phyloP scores from a whole-genome alignment of 2,797 vertebrate genomes.

The Lateolabrax maculatus region DNA sequence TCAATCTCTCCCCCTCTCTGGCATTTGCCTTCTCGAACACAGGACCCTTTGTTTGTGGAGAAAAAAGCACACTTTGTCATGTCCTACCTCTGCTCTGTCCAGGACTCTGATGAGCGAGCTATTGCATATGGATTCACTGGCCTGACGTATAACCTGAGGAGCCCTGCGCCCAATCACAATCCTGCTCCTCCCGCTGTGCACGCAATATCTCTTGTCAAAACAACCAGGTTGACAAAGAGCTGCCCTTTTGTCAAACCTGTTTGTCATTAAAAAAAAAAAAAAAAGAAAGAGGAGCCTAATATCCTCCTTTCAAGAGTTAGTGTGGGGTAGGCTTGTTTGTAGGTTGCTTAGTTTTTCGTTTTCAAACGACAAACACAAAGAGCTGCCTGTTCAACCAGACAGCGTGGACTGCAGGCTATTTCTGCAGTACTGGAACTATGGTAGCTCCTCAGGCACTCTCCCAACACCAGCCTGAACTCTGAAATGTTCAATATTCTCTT shows the following conservation, averaged over 20 bases:
- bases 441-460: slow-evolving; percentile 34
- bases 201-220: slow-evolving; percentile 29
- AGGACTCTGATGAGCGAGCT: slow-evolving; percentile 58
- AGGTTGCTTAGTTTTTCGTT: slow-evolving; percentile 56
- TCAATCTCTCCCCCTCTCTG: slow-evolving; percentile 60
- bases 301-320: slow-evolving; percentile 45
- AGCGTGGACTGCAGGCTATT: slow-evolving; percentile 48
- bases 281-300: slow-evolving; percentile 29
- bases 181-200: slow-evolving; percentile 16
- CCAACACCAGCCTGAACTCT: slow-evolving; percentile 34
- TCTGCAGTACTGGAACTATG: slow-evolving; percentile 59
- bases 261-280: slow-evolving; percentile 39
- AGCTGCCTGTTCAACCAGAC: slow-evolving; percentile 64
- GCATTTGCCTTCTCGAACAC: slow-evolving; percentile 74
- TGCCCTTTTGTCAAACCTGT: slow-evolving; percentile 60
- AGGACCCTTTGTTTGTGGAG: slow-evolving; percentile 75
- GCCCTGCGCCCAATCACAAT: slow-evolving; percentile 42
- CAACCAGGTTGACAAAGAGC: slow-evolving; percentile 32
- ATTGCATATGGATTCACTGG: slow-evolving; percentile 67
- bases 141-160: slow-evolving; percentile 60
- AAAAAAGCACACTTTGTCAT: slow-evolving; percentile 77
- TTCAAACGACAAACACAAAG: slow-evolving; percentile 70
- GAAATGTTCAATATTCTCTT: slow-evolving; percentile 33
- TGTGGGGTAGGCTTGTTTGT: slow-evolving; percentile 23
- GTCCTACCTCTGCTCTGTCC: slow-evolving; percentile 75